Base-by-base conservation (phyloP, 2,797 vertebrate species). In the Scyliorhinus canicula region DNA sequence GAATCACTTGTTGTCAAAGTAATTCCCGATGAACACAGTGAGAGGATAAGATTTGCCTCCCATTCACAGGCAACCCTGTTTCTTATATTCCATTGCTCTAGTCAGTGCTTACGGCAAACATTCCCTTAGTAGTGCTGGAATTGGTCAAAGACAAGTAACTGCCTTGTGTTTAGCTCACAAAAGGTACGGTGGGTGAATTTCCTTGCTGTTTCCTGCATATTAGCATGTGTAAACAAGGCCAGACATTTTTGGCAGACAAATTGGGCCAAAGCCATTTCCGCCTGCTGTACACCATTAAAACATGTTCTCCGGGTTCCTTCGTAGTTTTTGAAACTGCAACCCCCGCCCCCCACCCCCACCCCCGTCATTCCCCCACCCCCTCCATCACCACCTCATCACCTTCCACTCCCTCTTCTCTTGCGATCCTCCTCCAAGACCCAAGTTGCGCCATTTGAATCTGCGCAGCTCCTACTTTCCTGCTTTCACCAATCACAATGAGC, bases 181-280 rank as follows among this genome's bases (percentile, higher is more conserved):
- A 63, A 63, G 60, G 60, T 31, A n/a, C 85, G n/a, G 31, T 55
- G 50, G 52, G 55, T 88, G 85, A 88, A 57, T 88, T 88, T 55
- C 31, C 52, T 57, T 57, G 79, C 40, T 82, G 40, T 47, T 82
- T 57, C 50, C 31, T 57, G 85, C 31, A 60, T 88, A 60, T 88
- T 88, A 88, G 14, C 55, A 31, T 60, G 52, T 88, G 55, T 65
- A 63, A 44, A 91, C 7, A 60, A 26, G n/a, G 9, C 60, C 60
- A 91, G 60, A 40, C 57, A 91, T 91, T 91, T 65, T 91, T 63
- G 57, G n/a, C 88, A 91, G 9, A 91, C 40, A 24, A 91, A 40
- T 91, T 91, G 60, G 60, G n/a, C 21, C 44, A 21, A 26, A 63
- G 57, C 88, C 88, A 91, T 26, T 44, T 63, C n/a, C n/a, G 40